phyloP scores from a whole-genome alignment of 2,113 vertebrate species.

The Periophthalmodon schlosseri region DNA sequence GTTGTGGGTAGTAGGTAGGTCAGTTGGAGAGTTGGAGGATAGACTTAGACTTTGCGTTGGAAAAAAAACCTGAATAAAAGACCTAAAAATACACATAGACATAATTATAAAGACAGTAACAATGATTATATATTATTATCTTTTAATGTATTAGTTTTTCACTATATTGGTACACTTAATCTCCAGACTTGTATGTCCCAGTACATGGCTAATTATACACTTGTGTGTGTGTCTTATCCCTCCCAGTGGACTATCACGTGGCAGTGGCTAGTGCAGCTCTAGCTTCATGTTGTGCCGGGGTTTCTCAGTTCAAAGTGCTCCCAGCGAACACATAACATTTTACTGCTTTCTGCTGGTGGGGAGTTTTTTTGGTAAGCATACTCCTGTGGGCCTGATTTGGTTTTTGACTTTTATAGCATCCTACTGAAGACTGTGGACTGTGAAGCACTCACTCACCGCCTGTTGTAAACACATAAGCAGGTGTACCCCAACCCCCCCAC shows the following conservation, averaged over 20 bases:
- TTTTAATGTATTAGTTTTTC: background rate
- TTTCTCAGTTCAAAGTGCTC: constrained; percentile 60
- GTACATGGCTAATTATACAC: background rate
- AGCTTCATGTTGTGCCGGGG: constrained; percentile 50
- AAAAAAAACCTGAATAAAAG: too few species aligned
- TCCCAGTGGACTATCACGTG: constrained; percentile 37
- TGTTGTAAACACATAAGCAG: constrained; percentile 44
- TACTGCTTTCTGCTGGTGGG: constrained; percentile 65
- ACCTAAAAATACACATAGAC: too few species aligned
- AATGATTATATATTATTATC: background rate
- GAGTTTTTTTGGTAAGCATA: constrained; percentile 55
- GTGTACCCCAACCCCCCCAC: constrained; percentile 16
- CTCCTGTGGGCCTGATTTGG: constrained; percentile 61
- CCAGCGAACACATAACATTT: constrained; percentile 67
- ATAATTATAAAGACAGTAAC: too few species aligned
- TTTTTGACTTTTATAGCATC: constrained; percentile 62
- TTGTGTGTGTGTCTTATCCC: constrained; percentile 18
- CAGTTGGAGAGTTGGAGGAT: too few species aligned
- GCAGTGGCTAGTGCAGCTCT: constrained; percentile 34
- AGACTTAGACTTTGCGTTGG: too few species aligned
- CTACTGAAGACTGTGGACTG: constrained; percentile 55
- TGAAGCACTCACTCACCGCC: constrained; percentile 36
- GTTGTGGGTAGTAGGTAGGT: too few species aligned
- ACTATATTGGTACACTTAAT: background rate
- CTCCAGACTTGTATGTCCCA: background rate